These are phyloP conservation scores for Gryllus bimaculatus DNA, from an alignment of 1,140 invertebrate species.

Conservation along the genomic window DNA sequence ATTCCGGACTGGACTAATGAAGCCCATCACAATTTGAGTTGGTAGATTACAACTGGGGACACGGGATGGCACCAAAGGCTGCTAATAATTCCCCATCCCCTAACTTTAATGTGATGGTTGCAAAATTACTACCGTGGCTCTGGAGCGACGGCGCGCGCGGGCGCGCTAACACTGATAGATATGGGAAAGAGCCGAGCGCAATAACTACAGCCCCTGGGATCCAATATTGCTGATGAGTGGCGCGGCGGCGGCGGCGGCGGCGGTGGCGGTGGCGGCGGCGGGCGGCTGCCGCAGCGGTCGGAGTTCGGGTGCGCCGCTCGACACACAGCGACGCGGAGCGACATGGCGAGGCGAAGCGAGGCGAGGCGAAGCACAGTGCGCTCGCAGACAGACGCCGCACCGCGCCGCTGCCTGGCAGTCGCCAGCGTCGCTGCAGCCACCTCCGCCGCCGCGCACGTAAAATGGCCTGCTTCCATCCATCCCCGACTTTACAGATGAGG, in stretches of 20 bases:
- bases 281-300: neutral
- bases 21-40: conserved; percentile 21
- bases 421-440: neutral
- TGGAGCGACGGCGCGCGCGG: conserved; percentile 8
- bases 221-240: conserved; percentile 20
- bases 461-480: conserved; percentile 11
- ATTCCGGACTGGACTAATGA: conserved; percentile 19
- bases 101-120: conserved; percentile 20
- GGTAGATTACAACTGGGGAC: conserved; percentile 20
- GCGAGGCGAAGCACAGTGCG: neutral
- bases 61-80: conserved; percentile 19
- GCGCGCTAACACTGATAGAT: conserved; percentile 16
- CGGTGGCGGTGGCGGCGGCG: too few relatives aligned
- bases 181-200: conserved; percentile 11
- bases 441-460: neutral
- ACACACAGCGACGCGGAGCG: too few relatives aligned
- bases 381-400: neutral
- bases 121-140: conserved; percentile 17
- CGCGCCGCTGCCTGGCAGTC: too few relatives aligned
- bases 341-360: too few relatives aligned
- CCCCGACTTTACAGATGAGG: conserved; percentile 15
- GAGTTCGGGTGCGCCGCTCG: neutral
- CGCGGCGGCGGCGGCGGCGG: neutral
- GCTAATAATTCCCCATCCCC: conserved; percentile 20
- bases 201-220: conserved; percentile 17